A percentile compares a stretch with the other conserved stretches of the same genome.
Evolutionary conservation across 2,888 invertebrate genomes (phyloP).

Genomic region (Drosophila pseudotalamancana): DNA sequence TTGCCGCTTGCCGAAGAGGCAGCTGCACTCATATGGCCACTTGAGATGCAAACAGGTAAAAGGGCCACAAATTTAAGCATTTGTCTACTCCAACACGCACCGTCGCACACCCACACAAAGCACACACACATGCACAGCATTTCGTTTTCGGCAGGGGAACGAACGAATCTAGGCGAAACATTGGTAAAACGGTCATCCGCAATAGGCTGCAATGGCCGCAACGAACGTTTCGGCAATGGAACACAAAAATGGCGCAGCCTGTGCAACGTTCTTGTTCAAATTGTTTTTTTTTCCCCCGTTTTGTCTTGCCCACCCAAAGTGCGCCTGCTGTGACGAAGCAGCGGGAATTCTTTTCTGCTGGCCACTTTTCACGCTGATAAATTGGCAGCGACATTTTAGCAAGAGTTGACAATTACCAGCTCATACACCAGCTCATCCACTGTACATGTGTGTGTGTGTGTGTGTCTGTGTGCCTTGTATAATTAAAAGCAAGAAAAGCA

Average conservation of each 20-base stretch:
- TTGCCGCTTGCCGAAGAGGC: slow-evolving; percentile 10
- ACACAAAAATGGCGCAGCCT: slow-evolving; percentile 41
- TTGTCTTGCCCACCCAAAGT: slow-evolving; percentile 11
- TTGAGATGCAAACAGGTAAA: slow-evolving; percentile 79
- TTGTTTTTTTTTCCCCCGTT: background rate
- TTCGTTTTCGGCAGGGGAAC: slow-evolving; percentile 9
- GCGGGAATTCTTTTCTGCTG: slow-evolving; percentile 41
- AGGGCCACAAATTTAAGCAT: slow-evolving; percentile 77
- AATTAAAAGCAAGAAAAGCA: slow-evolving; percentile 67
- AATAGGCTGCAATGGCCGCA: slow-evolving; percentile 58
- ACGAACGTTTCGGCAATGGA: slow-evolving; percentile 48
- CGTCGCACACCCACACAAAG: slow-evolving; percentile 39
- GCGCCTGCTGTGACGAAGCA: slow-evolving; percentile 41
- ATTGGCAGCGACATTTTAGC: slow-evolving; percentile 78
- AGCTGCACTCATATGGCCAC: slow-evolving; percentile 60
- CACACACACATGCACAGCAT: slow-evolving; percentile 16
- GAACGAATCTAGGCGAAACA: slow-evolving; percentile 70
- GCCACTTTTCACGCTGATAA: slow-evolving; percentile 70
- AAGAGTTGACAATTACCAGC: slow-evolving; percentile 74
- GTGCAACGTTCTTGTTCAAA: slow-evolving; percentile 21
- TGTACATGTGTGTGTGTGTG: background rate
- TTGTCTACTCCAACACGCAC: slow-evolving; percentile 79
- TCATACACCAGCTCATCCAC: slow-evolving; percentile 48
- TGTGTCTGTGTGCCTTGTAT: slow-evolving; percentile 34
- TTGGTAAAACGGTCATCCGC: slow-evolving; percentile 83